Percentiles rank a stretch among this genome's conserved stretches.
phyloP scores from a whole-genome alignment of 2,888 invertebrate genomes.

The Petrophora chlorosata region DNA sequence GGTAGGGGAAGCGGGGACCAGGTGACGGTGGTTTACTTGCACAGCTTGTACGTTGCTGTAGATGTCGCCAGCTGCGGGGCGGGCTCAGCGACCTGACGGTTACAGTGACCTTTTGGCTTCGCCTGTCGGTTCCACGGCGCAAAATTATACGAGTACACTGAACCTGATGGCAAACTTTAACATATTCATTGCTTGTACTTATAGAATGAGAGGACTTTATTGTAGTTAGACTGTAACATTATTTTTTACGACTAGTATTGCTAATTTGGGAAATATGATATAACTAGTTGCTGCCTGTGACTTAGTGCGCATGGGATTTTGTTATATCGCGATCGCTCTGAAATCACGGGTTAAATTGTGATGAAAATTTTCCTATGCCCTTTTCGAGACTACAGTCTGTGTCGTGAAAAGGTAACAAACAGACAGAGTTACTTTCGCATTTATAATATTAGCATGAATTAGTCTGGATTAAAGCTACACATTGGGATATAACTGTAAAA shows the following conservation, averaged over 20 bases:
- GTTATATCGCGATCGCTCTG: too few relatives aligned
- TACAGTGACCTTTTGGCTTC: slow-evolving; percentile 6
- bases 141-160: slow-evolving; percentile 15
- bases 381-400: too few relatives aligned
- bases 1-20: slow-evolving; percentile 29
- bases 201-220: slow-evolving; percentile 17
- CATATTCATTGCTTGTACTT: slow-evolving; percentile 10
- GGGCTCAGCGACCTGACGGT: slow-evolving; percentile 9
- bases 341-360: too few relatives aligned
- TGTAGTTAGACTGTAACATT: not conserved
- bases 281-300: too few relatives aligned
- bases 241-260: not conserved
- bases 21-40: slow-evolving; percentile 30
- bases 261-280: too few relatives aligned
- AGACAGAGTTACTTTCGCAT: too few relatives aligned
- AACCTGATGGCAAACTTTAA: slow-evolving; percentile 6
- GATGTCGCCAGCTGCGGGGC: slow-evolving; percentile 17
- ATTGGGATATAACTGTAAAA: too few relatives aligned
- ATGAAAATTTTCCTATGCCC: too few relatives aligned
- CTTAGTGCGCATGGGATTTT: too few relatives aligned
- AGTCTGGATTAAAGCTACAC: too few relatives aligned
- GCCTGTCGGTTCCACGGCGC: not conserved
- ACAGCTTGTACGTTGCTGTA: slow-evolving; percentile 18
- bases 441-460: too few relatives aligned
- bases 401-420: too few relatives aligned